These are phyloP conservation scores for Cryptus viduatorius DNA, from an alignment of 2,888 invertebrate genomes.

Conservation along the genomic window DNA sequence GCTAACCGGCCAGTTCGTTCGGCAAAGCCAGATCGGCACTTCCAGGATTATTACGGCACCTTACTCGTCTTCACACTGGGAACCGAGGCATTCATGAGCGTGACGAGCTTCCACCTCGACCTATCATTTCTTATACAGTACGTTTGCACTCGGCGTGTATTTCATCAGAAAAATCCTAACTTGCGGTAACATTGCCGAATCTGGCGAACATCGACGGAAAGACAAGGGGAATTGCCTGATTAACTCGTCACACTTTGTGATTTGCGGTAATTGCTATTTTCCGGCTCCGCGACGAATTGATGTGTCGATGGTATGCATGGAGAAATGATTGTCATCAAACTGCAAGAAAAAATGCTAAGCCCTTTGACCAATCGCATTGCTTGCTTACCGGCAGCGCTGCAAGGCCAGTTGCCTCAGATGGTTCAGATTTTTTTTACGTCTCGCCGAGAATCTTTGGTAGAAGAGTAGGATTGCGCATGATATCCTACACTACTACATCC, in stretches of 20 bases:
- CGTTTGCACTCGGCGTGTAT: background rate
- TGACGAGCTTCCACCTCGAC: constrained; percentile 10
- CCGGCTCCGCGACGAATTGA: background rate
- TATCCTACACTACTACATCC: background rate
- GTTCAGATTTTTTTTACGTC: background rate
- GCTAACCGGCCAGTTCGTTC: constrained; percentile 5
- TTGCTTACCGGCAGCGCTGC: background rate
- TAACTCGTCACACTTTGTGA: background rate
- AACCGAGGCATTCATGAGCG: constrained; percentile 1
- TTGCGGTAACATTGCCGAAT: background rate
- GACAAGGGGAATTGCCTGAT: background rate
- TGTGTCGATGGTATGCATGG: background rate
- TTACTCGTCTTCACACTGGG: background rate
- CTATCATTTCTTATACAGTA: background rate
- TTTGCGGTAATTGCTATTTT: too few species aligned
- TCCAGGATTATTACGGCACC: constrained; percentile 16
- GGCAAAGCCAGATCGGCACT: background rate
- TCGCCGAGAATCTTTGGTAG: background rate
- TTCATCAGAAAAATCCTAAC: background rate
- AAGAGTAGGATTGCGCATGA: background rate
- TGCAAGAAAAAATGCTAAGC: background rate
- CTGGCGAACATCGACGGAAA: background rate
- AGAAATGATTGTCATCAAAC: background rate
- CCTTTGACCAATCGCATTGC: background rate
- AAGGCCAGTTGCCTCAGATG: background rate